Percentiles rank a stretch among this genome's conserved stretches.
These are phyloP conservation scores for Eupithecia abbreviata DNA, from an alignment of 2,888 invertebrate species.

Conservation along the genomic window DNA sequence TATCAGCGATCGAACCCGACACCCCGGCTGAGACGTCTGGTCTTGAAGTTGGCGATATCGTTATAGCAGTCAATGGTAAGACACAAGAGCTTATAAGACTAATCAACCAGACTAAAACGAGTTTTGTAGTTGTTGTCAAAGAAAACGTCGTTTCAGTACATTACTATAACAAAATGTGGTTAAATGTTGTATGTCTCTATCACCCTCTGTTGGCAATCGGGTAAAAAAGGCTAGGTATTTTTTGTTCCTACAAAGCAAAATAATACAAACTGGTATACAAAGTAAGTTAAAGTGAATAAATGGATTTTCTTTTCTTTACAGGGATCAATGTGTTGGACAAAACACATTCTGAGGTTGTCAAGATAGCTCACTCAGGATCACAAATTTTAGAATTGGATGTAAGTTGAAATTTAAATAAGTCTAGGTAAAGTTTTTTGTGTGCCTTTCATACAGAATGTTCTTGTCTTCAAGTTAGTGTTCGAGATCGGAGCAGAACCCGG, in stretches of 20 bases:
- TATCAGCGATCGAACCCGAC: conserved; percentile 96
- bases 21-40: conserved; percentile 97
- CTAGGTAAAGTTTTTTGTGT: not conserved
- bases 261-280: not conserved
- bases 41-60: conserved; percentile 96
- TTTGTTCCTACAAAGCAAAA: not conserved
- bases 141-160: not conserved
- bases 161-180: not conserved
- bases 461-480: not conserved
- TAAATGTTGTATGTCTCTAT: not conserved
- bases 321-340: conserved; percentile 94
- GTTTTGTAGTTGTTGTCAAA: not conserved
- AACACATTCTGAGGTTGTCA: conserved; percentile 96
- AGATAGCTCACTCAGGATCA: conserved; percentile 94
- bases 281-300: not conserved
- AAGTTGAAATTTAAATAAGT: conserved; percentile 45
- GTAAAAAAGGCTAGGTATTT: not conserved
- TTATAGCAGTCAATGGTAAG: conserved; percentile 93
- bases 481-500: not conserved
- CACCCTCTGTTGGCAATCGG: not conserved
- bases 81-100: not conserved
- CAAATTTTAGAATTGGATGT: conserved; percentile 93
- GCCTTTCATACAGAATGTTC: not conserved
- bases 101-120: not conserved
- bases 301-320: conserved; percentile 51